Percentiles rank a stretch among this genome's conserved stretches.
Evolutionary conservation across 2,113 vertebrate genomes (phyloP).

Genomic region (Brachyhypopomus occidentalis): DNA sequence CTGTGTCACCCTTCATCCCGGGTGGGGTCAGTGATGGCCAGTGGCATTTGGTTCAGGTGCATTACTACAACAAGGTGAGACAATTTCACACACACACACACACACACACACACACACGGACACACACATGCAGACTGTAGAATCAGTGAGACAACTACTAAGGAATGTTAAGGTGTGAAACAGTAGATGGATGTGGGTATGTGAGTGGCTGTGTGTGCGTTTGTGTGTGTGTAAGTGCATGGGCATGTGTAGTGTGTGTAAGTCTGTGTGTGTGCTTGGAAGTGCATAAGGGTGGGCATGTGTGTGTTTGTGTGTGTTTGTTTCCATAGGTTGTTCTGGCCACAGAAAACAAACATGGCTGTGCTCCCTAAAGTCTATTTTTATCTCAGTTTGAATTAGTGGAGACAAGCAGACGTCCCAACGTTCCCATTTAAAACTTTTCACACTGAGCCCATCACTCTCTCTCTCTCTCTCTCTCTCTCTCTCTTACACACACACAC

Average conservation of each 20-base stretch:
- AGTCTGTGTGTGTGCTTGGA: no score
- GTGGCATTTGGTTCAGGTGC: constrained; percentile 88
- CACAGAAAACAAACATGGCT: constrained; percentile 19
- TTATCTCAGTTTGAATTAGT: constrained; percentile 58
- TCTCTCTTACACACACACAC: not conserved
- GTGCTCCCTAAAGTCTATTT: constrained; percentile 50
- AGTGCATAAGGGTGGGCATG: no score
- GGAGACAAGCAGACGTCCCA: constrained; percentile 58
- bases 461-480: constrained; percentile 14
- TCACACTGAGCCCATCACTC: not conserved
- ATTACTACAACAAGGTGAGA: constrained; percentile 93
- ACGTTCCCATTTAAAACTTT: constrained; percentile 37
- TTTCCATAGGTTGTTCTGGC: not conserved
- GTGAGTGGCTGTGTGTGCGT: no score
- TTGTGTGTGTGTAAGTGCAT: no score
- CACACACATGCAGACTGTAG: not conserved
- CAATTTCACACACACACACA: not conserved
- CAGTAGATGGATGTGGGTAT: no score
- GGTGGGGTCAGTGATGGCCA: constrained; percentile 92
- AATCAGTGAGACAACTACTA: not conserved
- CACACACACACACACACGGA: constrained; percentile 1
- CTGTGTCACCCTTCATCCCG: constrained; percentile 80
- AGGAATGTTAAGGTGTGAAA: no score
- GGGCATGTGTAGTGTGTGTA: no score
- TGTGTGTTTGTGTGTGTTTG: no score